A percentile compares a stretch with the other conserved stretches of the same genome.
Conservation (phyloP, 2,113 vertebrate species). For the Neopipo cinnamomea region DNA sequence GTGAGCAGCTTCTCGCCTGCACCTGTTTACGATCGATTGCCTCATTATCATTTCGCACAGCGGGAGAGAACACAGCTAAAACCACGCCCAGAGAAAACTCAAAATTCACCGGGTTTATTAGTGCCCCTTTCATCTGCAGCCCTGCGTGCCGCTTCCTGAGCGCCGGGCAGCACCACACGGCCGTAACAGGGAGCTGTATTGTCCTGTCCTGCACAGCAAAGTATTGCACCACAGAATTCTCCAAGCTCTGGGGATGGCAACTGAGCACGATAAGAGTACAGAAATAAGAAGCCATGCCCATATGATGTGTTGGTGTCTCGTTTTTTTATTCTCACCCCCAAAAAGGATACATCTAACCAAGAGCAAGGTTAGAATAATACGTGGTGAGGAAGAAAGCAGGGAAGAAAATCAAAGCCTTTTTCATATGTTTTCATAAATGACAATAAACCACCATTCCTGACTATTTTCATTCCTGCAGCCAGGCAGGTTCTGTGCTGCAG, state of each 20-base stretch:
- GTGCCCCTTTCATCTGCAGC: background rate
- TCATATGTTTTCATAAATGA: background rate
- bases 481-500: background rate
- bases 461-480: background rate
- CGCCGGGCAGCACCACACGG: rapidly evolving
- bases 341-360: background rate
- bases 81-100: background rate
- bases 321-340: background rate
- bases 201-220: background rate
- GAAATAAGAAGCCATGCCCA: background rate
- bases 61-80: background rate
- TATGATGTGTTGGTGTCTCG: no score
- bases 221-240: background rate
- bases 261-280: background rate
- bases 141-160: rapidly evolving
- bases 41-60: constrained; percentile 48
- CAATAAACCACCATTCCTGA: background rate
- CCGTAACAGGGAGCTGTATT: background rate
- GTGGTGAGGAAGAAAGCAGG: background rate
- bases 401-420: background rate
- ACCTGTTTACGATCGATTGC: constrained; percentile 19
- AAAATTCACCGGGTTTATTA: background rate
- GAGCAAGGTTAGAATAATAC: background rate
- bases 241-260: background rate
- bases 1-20: background rate